Base-by-base conservation (phyloP, 2,888 invertebrate genomes). In the Vesta saturnalis region DNA sequence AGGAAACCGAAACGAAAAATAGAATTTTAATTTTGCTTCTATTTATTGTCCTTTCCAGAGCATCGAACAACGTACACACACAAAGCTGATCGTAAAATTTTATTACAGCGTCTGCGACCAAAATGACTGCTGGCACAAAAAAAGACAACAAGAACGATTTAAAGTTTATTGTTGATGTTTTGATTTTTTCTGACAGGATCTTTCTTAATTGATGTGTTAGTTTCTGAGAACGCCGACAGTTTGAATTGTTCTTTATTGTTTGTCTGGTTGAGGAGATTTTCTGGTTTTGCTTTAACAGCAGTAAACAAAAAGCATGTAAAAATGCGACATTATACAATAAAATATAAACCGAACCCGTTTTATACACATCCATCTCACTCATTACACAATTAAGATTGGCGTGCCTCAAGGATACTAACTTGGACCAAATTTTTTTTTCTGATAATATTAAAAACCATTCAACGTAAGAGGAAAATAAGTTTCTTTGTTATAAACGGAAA, bases 161-260 rank as follows among this genome's bases (percentile, higher is more conserved):
- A 78, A 78, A 77, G 79, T 79, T 79, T 78, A 79, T 77, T 70
- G 80, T 76, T 76, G 78, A 78, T 80, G 80, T 80, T 80, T 80
- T 80, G 80, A 80, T 80, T 79, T 80, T 80, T 81, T 80, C 78
- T 74, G 79, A 78, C 78, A 77, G 78, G 77, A 76, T 78, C 79
- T 67, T 73, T 77, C 77, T 80, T 80, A 80, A 81, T 80, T 81
- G 80, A 80, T 80, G 81, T 80, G 81, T 81, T 79, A 81, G 80
- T 81, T 81, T 79, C 78, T 76, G 79, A 80, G 79, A 81, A 80
- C 74, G 78, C 78, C 78, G 80, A 78, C 80, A 77, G 77, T 77
- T 78, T 73, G 75, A 77, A 77, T 78, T 77, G 77, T 80, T 79
- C 78, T 78, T 77, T 77, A 77, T 78, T 74, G 77, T 75, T 72